Evolutionary conservation across 2,797 vertebrate genomes (phyloP), one percentile per base, ranked within the genome.

Genomic region (Rallus crepitans): DNA sequence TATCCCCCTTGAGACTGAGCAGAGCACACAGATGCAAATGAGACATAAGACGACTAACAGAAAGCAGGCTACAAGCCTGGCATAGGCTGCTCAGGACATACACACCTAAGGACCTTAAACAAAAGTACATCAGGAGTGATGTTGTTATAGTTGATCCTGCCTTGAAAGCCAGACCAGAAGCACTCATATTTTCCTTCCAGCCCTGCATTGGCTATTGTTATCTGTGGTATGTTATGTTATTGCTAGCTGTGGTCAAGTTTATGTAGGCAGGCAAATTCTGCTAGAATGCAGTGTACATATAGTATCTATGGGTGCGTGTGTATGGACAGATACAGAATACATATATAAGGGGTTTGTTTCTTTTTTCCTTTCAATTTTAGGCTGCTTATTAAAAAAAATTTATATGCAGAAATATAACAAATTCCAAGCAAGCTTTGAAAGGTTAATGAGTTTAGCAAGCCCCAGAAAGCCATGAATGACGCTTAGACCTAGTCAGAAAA

Each of bases 81-180:
- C 0, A 0, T 5, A 9, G 1, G 2, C 12, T 59, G 39, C 20
- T 78, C 40, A 37, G 61, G 14, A 37, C 48, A 40, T 5, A 37
- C 0, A 3, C 28, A 55, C 2, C 6, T 11, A 24, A 15, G 10
- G 42, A 66, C 8, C 12, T 42, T 39, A 69, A 88, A 77, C 3
- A 1, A 27, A 86, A 77, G 25, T 10, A 33, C 42, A 48, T 53
- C 18, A 87, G 18, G 27, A 90, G 19, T n/a, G 12, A 71, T 21
- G 19, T 8, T 39, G 30, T 30, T 53, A 52, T 0, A 11, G 39
- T 16, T 39, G 57, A 75, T 39, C 24, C 1, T 73, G 28, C 15
- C 25, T 59, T 59, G 80, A 68, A 53, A 11, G 24, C 50, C 45
- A 59, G 59, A 50, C 40, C 40, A 71, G 71, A 69, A n/a, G 2